Evolutionary conservation across 2,888 invertebrate species (phyloP).

Genomic region (Stenichneumon culpator): DNA sequence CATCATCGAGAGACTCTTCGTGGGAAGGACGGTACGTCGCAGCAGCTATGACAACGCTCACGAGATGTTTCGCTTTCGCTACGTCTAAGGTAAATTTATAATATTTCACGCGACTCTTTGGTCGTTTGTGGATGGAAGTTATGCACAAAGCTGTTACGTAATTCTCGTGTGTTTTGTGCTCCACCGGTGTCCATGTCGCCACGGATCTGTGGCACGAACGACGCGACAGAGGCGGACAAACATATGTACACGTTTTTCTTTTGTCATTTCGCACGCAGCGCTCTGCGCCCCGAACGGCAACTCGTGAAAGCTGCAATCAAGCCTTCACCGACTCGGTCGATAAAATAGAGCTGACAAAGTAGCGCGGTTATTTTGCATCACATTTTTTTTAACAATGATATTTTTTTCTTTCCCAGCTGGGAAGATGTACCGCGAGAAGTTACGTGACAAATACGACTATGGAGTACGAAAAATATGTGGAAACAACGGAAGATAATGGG

Average conservation of each 20-base stretch:
- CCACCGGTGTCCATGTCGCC: constrained; percentile 1
- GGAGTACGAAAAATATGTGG: constrained; percentile 74
- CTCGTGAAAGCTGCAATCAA: constrained; percentile 1
- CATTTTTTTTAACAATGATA: not conserved
- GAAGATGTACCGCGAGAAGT: constrained; percentile 75
- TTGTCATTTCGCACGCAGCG: constrained; percentile 2
- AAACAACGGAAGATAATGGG: constrained; percentile 75
- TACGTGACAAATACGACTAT: constrained; percentile 71
- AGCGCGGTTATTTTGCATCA: constrained; percentile 29
- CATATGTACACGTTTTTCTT: not conserved
- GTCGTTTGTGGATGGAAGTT: not conserved
- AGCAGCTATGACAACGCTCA: constrained; percentile 34
- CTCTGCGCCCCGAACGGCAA: not conserved
- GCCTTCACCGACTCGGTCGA: not conserved
- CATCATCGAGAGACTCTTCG: constrained; percentile 28
- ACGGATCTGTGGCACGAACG: not conserved
- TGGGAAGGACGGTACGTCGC: constrained; percentile 10
- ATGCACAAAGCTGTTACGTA: constrained; percentile 30
- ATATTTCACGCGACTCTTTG: constrained; percentile 15
- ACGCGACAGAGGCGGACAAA: not conserved
- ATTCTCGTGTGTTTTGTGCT: not conserved
- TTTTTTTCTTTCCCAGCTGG: constrained; percentile 70
- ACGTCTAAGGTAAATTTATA: constrained; percentile 43
- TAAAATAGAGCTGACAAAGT: constrained; percentile 1
- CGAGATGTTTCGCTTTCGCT: constrained; percentile 44